These are phyloP conservation scores for Prunella himalayana DNA, from an alignment of 2,113 vertebrate genomes.

Conservation along the genomic window DNA sequence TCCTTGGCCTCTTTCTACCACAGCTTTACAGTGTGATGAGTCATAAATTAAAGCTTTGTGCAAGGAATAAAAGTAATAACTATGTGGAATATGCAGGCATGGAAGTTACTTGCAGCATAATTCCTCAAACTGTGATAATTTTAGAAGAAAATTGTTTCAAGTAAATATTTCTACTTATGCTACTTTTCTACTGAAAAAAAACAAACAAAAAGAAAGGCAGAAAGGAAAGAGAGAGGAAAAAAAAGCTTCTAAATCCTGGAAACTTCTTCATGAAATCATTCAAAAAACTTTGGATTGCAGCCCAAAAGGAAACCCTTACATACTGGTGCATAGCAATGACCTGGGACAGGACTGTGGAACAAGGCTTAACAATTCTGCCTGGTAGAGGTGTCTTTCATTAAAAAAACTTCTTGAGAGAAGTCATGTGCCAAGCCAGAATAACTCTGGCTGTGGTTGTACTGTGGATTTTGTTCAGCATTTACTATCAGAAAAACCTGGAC, in stretches of 20 bases:
- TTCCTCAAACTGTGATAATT: background rate
- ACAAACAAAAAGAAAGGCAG: background rate
- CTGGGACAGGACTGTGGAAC: background rate
- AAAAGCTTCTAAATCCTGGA: background rate
- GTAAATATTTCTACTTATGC: background rate
- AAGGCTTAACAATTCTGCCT: background rate
- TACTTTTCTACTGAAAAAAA: background rate
- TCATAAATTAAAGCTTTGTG: background rate
- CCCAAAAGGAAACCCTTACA: background rate
- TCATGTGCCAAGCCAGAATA: background rate
- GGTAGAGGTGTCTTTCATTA: background rate
- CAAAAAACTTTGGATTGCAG: background rate
- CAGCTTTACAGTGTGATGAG: background rate
- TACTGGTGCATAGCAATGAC: background rate
- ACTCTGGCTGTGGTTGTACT: no score
- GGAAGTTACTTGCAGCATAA: background rate
- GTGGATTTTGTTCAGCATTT: background rate
- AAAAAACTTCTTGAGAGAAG: background rate
- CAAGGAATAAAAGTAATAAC: background rate
- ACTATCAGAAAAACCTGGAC: background rate
- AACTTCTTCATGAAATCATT: background rate
- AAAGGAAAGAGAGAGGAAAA: background rate
- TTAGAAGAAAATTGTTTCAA: background rate
- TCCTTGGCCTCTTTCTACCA: background rate
- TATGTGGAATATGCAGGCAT: background rate